Evolutionary conservation across 2,888 invertebrate species (phyloP), one percentile per base, ranked within the genome.

Genomic region (Nemotelus pantherinus): DNA sequence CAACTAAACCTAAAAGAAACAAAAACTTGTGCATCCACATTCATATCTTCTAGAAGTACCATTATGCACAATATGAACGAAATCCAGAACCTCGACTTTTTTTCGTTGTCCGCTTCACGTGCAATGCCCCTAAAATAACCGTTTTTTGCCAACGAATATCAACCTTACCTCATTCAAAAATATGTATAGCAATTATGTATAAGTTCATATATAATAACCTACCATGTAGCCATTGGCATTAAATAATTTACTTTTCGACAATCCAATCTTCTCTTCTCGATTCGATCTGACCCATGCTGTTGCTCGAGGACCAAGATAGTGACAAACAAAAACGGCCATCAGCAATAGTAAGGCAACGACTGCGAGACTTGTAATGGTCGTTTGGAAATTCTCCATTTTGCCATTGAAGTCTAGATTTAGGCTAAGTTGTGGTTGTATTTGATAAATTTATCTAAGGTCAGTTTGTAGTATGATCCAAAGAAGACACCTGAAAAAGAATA

Each of bases 151-250:
- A 25, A 25, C 25, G 25, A 25, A 25, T 25, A 25, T 25, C 25
- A 25, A 25, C 25, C 1, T 25, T 1, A 25, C 1, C 25, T 25
- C 25, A 25, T 25, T 25, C 25, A 25, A 25, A 25, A 25, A 25
- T 0, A 25, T 25, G 25, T 25, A 25, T 25, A 25, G 25, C 25
- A 25, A 25, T 25, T 25, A 25, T 25, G 25, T 53, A 53, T 53
- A 53, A 7, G 53, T 53, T 25, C 25, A 53, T 53, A 1, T 53
- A 53, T 57, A 63, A 41, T 5, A 63, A 57, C 88, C 89, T 85
- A 92, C 92, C 89, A 92, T 88, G 84, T 90, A 91, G 81, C 92
- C 92, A 83, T 92, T 92, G 44, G 91, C 90, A 83, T 91, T 91
- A 83, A 90, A 92, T 78, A 91, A 84, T 81, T 87, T 86, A 76